A percentile compares a stretch with the other conserved stretches of the same genome.
phyloP scores from a whole-genome alignment of 2,888 invertebrate genomes.

The Disparrhopalites patrizii region DNA sequence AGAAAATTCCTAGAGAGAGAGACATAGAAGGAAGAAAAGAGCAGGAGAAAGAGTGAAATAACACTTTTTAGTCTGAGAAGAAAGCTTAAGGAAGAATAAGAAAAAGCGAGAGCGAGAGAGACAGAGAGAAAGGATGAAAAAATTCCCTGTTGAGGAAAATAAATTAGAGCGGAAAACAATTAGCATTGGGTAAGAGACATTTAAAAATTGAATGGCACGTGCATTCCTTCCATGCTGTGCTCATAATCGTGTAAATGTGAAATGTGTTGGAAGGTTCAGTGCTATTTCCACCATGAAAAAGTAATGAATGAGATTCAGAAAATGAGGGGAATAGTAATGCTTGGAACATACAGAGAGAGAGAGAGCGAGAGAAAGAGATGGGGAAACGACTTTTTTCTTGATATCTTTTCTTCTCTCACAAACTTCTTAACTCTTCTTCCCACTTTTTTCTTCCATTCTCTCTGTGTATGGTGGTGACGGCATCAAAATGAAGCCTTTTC shows the following conservation, averaged over 20 bases:
- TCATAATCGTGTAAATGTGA: slow-evolving; percentile 21
- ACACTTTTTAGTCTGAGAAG: too few relatives aligned
- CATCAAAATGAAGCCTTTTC: slow-evolving; percentile 2
- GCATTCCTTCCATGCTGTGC: slow-evolving; percentile 6
- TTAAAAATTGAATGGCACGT: slow-evolving; percentile 25
- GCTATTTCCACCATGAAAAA: slow-evolving; percentile 18
- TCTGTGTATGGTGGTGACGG: not conserved
- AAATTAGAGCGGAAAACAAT: slow-evolving; percentile 24
- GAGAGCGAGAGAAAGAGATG: not conserved
- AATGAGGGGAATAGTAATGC: slow-evolving; percentile 22
- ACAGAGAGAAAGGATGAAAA: not conserved
- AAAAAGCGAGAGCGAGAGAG: too few relatives aligned
- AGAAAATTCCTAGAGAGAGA: too few relatives aligned
- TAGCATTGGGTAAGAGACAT: slow-evolving; percentile 14
- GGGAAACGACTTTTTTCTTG: not conserved
- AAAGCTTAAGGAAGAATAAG: too few relatives aligned
- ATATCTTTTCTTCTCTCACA: not conserved
- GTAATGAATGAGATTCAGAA: slow-evolving; percentile 25
- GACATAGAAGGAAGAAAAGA: too few relatives aligned
- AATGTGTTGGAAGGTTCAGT: slow-evolving; percentile 22
- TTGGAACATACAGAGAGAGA: too few relatives aligned
- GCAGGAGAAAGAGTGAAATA: too few relatives aligned
- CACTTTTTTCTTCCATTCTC: not conserved
- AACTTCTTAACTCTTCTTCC: not conserved
- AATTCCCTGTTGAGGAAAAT: slow-evolving; percentile 10